Conservation (phyloP, 2,797 vertebrate genomes). For the Acanthurus leucopareius region DNA sequence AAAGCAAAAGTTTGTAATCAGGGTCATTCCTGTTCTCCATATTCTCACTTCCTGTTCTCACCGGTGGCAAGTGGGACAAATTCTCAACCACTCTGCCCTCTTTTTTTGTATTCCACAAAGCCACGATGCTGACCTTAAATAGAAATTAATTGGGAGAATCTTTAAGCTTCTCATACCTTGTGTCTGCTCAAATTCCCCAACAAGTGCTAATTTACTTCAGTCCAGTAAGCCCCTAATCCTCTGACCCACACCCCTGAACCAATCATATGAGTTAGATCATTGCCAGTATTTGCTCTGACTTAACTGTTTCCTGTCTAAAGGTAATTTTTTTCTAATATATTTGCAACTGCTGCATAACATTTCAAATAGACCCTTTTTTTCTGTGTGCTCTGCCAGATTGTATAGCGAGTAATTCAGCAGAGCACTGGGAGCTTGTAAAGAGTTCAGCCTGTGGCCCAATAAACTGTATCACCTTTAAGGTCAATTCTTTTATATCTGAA, state of each 20-base stretch:
- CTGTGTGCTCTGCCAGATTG: conserved; percentile 43
- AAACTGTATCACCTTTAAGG: conserved; percentile 63
- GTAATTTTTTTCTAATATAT: neutral
- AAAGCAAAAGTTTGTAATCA: conserved; percentile 49
- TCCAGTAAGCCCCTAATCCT: neutral
- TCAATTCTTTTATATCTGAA: conserved; percentile 60
- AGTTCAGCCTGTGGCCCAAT: conserved; percentile 57
- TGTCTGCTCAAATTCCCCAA: conserved; percentile 27
- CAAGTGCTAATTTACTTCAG: conserved; percentile 24
- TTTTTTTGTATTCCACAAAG: conserved; percentile 51
- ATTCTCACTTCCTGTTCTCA: conserved; percentile 25
- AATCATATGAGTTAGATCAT: conserved; percentile 3
- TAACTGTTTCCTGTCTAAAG: neutral
- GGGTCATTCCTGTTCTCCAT: conserved; percentile 37
- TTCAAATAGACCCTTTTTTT: conserved; percentile 14
- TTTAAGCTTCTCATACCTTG: conserved; percentile 28
- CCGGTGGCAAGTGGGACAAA: conserved; percentile 49
- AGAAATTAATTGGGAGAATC: conserved; percentile 33
- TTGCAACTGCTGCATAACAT: neutral
- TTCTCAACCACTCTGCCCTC: conserved; percentile 41
- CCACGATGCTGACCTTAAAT: conserved; percentile 27
- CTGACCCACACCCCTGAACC: conserved; percentile 22
- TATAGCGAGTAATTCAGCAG: conserved; percentile 32
- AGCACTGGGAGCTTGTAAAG: conserved; percentile 36
- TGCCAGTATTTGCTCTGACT: conserved; percentile 20